Conservation (phyloP, 2,797 vertebrate genomes). For the Tragopan temminckii region DNA sequence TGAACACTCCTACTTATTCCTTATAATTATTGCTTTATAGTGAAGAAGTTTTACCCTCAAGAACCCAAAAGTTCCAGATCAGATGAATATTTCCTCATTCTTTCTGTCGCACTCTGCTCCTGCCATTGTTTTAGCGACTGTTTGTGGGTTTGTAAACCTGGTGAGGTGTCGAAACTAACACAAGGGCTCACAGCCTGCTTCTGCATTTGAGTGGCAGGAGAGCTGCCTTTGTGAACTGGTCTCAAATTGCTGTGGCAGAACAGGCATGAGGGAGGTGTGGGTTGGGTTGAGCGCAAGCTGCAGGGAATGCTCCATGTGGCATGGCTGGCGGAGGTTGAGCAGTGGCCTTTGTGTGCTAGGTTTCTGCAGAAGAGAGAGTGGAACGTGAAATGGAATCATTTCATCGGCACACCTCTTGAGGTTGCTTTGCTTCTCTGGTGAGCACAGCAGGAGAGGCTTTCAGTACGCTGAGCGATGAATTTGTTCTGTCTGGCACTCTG, state of each 20-base stretch:
- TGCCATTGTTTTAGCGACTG: not conserved
- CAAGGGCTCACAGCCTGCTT: not conserved
- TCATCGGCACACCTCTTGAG: not conserved
- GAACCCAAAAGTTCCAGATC: not conserved
- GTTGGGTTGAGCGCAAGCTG: fast-evolving
- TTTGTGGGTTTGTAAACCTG: not conserved
- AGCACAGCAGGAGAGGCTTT: not conserved
- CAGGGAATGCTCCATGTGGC: not conserved
- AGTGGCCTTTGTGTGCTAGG: not conserved
- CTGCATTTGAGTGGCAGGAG: not conserved
- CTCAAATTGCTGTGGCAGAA: not conserved
- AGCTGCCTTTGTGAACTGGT: not conserved
- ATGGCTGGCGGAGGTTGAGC: fast-evolving
- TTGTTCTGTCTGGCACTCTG: not conserved
- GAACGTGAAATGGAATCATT: not conserved
- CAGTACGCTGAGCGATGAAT: not conserved
- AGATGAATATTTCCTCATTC: not conserved
- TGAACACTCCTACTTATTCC: not conserved
- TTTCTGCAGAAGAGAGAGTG: fast-evolving
- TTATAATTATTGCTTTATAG: not conserved
- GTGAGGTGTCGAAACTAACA: not conserved
- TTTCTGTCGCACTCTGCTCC: not conserved
- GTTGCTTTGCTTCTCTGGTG: not conserved
- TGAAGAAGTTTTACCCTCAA: not conserved
- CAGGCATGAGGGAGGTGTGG: fast-evolving